phyloP scores from a whole-genome alignment of 2,113 vertebrate species.

The Agelaius tricolor region DNA sequence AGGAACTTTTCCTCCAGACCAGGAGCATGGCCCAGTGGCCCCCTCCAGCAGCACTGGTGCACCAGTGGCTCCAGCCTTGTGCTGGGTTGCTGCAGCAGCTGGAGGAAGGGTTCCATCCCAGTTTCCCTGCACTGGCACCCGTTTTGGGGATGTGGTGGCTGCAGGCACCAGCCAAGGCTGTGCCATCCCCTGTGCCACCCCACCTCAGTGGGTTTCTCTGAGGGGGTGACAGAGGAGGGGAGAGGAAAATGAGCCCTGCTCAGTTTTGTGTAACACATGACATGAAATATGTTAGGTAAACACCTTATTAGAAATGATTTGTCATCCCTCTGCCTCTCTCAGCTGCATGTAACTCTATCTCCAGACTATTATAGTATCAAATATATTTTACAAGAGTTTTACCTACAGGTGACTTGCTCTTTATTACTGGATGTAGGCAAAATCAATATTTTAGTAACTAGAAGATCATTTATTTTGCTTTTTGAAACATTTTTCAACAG shows the following conservation, averaged over 20 bases:
- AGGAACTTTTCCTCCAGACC: background rate
- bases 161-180: background rate
- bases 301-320: conserved; percentile 73
- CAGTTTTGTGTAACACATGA: background rate
- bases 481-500: conserved; percentile 84
- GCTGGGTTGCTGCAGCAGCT: background rate
- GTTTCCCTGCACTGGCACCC: background rate
- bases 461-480: conserved; percentile 83
- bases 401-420: conserved; percentile 87
- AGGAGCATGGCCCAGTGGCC: background rate
- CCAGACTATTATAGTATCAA: conserved; percentile 85
- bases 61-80: background rate
- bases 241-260: background rate
- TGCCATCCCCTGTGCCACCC: background rate
- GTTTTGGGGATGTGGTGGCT: background rate
- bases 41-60: background rate
- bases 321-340: conserved; percentile 71
- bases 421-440: conserved; percentile 85
- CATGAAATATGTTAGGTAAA: conserved; percentile 36
- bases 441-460: conserved; percentile 84
- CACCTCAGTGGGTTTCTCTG: background rate
- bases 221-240: background rate
- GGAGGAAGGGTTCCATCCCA: accelerated
- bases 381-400: conserved; percentile 87
- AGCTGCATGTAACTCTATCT: conserved; percentile 78